Conservation (phyloP, 2,113 vertebrate genomes). For the Telmatochromis sp. region DNA sequence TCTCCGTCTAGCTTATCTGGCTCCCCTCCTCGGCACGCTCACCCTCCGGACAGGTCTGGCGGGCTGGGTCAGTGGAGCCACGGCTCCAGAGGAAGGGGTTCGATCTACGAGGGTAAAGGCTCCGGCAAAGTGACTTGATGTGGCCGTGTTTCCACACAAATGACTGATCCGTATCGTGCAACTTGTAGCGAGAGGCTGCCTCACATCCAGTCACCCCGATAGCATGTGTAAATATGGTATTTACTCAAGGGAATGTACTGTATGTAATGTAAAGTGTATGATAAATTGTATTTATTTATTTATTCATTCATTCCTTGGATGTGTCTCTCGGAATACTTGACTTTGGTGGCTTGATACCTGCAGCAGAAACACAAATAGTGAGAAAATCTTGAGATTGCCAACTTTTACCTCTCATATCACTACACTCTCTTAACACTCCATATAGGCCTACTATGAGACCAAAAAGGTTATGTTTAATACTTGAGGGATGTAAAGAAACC, state of each 20-base stretch:
- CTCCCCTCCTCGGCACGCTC: conserved; percentile 83
- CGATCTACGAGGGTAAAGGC: conserved; percentile 78
- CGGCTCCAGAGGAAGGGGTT: conserved; percentile 55
- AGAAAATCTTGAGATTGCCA: conserved; percentile 52
- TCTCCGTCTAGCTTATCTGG: conserved; percentile 87
- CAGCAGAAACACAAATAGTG: neutral
- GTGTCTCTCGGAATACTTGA: conserved; percentile 50
- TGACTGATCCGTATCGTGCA: neutral
- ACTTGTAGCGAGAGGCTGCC: conserved; percentile 2
- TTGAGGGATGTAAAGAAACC: conserved; percentile 34
- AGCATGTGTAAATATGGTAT: conserved; percentile 71
- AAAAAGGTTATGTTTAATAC: conserved; percentile 49
- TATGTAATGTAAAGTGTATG: conserved; percentile 74
- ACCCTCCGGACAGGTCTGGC: conserved; percentile 77
- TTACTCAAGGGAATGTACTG: conserved; percentile 75
- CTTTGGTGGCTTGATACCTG: conserved; percentile 40
- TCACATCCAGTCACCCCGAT: conserved; percentile 22
- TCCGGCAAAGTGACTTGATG: conserved; percentile 86
- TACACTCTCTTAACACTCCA: conserved; percentile 33
- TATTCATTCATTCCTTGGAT: conserved; percentile 66
- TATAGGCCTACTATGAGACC: conserved; percentile 46
- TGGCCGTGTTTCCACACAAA: conserved; percentile 43
- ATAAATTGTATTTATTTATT: conserved; percentile 74
- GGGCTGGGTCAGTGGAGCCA: conserved; percentile 72
- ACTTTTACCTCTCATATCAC: conserved; percentile 59